Conservation (phyloP, 2,888 invertebrate genomes). For the Ceriagrion tenellum region DNA sequence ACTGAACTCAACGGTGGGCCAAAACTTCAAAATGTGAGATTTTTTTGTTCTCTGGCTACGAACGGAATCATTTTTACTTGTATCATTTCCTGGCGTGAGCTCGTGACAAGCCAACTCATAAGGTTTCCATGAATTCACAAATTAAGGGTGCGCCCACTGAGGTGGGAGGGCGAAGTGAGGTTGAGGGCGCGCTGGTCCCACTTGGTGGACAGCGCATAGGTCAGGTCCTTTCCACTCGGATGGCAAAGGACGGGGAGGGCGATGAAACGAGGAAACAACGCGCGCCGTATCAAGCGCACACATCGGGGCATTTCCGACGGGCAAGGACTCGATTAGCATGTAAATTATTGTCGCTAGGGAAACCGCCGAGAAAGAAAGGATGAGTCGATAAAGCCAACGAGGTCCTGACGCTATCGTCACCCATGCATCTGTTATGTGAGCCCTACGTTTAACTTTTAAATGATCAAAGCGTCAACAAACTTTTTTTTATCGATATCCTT, state of each 20-base stretch:
- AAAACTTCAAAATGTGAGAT: background rate
- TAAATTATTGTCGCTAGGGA: slow-evolving; percentile 61
- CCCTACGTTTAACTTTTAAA: background rate
- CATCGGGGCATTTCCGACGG: slow-evolving; percentile 15
- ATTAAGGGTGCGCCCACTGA: background rate
- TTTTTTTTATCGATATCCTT: background rate
- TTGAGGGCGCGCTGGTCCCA: background rate
- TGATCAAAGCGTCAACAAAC: background rate
- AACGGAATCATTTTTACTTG: background rate
- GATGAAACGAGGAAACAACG: background rate
- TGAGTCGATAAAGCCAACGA: slow-evolving; percentile 52
- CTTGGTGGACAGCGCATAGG: background rate
- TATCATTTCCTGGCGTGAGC: background rate
- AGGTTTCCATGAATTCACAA: background rate
- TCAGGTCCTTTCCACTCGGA: background rate
- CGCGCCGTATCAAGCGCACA: slow-evolving; percentile 1
- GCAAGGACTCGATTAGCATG: slow-evolving; percentile 56
- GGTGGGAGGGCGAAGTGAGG: too few relatives aligned
- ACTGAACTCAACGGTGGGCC: background rate
- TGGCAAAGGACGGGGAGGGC: background rate
- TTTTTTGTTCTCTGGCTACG: background rate
- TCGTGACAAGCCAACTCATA: background rate
- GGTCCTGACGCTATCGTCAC: background rate
- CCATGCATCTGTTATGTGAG: background rate
- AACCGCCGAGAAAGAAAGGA: slow-evolving; percentile 51